These are phyloP conservation scores for Ispidina lecontei DNA, from an alignment of 2,797 vertebrate genomes.

Conservation along the genomic window DNA sequence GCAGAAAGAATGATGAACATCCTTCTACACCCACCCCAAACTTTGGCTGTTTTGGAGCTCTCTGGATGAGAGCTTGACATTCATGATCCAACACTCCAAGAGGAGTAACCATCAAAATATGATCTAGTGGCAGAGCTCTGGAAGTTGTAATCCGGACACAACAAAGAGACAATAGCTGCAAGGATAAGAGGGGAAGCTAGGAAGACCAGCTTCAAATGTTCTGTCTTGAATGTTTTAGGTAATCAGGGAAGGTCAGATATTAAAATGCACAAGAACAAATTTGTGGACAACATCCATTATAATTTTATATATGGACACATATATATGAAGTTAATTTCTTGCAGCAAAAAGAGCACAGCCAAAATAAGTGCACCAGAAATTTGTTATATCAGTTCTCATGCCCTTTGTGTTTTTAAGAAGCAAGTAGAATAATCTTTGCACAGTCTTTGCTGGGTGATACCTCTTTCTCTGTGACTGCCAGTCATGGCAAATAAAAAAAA, in stretches of 20 bases:
- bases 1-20: background rate
- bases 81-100: background rate
- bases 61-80: background rate
- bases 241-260: background rate
- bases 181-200: background rate
- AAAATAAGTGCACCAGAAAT: background rate
- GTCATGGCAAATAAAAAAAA: background rate
- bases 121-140: background rate
- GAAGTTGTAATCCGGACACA: background rate
- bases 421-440: background rate
- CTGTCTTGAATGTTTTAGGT: background rate
- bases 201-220: background rate
- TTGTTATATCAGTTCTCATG: background rate
- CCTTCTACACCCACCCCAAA: background rate
- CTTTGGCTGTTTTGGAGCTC: background rate
- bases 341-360: background rate
- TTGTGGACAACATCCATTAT: background rate
- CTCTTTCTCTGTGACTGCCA: background rate
- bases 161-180: background rate
- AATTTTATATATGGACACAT: background rate
- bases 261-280: background rate
- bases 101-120: background rate
- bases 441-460: background rate
- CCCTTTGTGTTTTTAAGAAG: background rate
- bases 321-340: background rate